These are phyloP conservation scores for Poeciliopsis presidionis DNA, from an alignment of 2,797 vertebrate genomes.

Conservation along the genomic window DNA sequence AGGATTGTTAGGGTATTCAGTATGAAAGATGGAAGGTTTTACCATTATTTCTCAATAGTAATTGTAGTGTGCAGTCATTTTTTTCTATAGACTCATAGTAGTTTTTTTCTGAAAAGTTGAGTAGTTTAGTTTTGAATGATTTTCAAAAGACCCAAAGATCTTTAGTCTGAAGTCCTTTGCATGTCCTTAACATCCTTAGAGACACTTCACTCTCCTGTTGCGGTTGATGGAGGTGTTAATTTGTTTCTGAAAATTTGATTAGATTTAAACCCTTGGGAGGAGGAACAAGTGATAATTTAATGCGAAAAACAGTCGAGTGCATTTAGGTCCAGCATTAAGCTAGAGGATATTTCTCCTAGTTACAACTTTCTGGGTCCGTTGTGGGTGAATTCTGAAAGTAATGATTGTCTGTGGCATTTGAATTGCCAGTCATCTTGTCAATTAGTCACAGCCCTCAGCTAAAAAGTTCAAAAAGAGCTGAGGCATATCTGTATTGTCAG, in stretches of 20 bases:
- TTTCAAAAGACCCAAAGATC: constrained; percentile 17
- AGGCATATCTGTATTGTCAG: constrained; percentile 34
- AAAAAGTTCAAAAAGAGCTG: constrained; percentile 23
- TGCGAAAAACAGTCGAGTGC: constrained; percentile 28
- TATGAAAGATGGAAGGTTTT: not conserved
- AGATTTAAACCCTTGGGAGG: constrained; percentile 18
- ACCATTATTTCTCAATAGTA: not conserved
- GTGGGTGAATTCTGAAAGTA: constrained; percentile 36
- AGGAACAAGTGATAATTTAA: constrained; percentile 22
- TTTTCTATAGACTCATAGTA: not conserved
- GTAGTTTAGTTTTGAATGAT: not conserved
- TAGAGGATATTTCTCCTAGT: constrained; percentile 31
- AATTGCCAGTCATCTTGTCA: constrained; percentile 65
- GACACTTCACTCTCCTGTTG: constrained; percentile 9
- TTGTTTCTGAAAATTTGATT: constrained; percentile 34
- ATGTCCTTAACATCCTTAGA: constrained; percentile 9
- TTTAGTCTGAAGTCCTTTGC: constrained; percentile 13
- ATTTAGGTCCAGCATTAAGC: constrained; percentile 27
- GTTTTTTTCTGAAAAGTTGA: not conserved
- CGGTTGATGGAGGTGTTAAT: constrained; percentile 32
- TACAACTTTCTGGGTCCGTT: not conserved
- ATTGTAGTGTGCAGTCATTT: not conserved
- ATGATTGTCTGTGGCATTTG: constrained; percentile 52
- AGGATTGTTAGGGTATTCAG: not conserved
- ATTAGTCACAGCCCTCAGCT: constrained; percentile 51